Evolutionary conservation across 2,113 vertebrate species (phyloP).

Genomic region (Eublepharis macularius): DNA sequence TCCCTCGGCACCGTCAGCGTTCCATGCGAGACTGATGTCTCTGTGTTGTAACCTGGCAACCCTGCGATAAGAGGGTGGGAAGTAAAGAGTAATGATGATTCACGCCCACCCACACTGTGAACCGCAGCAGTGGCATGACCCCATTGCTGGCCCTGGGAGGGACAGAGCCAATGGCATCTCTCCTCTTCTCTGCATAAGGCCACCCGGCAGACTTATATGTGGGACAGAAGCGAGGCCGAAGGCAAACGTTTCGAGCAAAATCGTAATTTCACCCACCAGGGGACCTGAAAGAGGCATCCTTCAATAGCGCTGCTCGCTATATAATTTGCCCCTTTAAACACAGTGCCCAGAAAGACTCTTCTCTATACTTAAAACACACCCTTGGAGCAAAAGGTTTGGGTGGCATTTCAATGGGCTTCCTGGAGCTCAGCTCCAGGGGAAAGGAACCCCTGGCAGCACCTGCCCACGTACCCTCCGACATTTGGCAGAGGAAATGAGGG

Average conservation of each 20-base stretch:
- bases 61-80: too few relatives aligned
- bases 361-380: too few relatives aligned
- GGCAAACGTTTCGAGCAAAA: not conserved
- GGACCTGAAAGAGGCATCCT: too few relatives aligned
- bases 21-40: too few relatives aligned
- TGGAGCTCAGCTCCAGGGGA: not conserved
- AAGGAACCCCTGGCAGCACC: not conserved
- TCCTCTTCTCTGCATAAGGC: not conserved
- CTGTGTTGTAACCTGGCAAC: too few relatives aligned
- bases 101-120: too few relatives aligned
- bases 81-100: too few relatives aligned
- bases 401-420: not conserved
- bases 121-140: too few relatives aligned
- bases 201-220: not conserved
- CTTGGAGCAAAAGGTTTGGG: too few relatives aligned
- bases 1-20: too few relatives aligned
- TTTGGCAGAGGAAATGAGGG: too few relatives aligned
- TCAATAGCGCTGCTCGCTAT: not conserved
- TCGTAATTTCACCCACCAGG: not conserved
- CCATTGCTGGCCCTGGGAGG: not conserved
- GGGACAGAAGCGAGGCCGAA: not conserved
- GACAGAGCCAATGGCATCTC: not conserved
- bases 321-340: not conserved
- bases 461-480: too few relatives aligned
- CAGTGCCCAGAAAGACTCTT: not conserved